Base-by-base conservation (phyloP, 2,797 vertebrate species). In the Gallinago solitaria region DNA sequence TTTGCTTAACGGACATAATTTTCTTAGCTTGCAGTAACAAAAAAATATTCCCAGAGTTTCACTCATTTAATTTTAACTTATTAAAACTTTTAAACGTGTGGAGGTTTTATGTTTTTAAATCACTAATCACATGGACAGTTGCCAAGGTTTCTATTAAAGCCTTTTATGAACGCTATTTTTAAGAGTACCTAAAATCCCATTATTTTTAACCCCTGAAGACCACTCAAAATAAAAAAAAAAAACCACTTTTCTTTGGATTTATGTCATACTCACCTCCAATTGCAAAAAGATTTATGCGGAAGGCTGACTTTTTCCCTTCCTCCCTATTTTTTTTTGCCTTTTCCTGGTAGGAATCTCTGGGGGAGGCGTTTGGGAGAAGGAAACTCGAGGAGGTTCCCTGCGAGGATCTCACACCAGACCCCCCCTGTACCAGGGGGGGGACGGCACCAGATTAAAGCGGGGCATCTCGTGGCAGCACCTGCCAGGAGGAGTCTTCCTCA, bases 41-140 rank as follows among this genome's bases (percentile, higher is more conserved):
- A 96, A 93, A 96, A 95, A 89, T 94, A 87, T 92, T 92, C 89
- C 95, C 94, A 95, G 93, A 93, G 93, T 96, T 95, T 95, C 89
- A 48, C 93, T 93, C 92, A 77, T 93, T 96, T 92, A 91, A 94
- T 96, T 96, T 95, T 79, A 96, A 96, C 97, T 96, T 89, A 96
- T 93, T 83, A 97, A 96, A 97, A 94, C 94, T 96, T 96, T 94
- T 95, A 90, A 96, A 96, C 94, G 97, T 97, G 95, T 86, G 87
- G 94, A 94, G 93, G 94, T 90, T 93, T 96, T 73, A 61, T 91
- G 90, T 95, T 96, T 96, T 94, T 89, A 93, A 91, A 95, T 93
- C 89, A 64, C 85, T 91, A 94, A 95, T 96, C 90, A 53, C 68
- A 75, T 97, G 97, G 97, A 89, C 23, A 1, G 51, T 41, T 81